Conservation (phyloP, 2,888 invertebrate genomes). For the Spodoptera picta region DNA sequence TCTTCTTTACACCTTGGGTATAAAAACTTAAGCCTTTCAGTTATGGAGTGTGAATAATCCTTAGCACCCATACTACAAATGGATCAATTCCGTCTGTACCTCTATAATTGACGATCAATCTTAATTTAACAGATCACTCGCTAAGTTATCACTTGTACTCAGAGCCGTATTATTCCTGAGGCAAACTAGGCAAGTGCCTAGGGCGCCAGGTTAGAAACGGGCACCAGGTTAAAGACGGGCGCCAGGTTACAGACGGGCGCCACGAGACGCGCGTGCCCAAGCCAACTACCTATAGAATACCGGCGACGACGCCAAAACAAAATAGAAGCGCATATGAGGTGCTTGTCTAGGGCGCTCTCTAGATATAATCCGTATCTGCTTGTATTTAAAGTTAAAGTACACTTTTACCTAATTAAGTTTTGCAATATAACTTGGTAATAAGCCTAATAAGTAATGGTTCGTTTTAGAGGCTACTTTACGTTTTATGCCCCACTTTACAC, state of each 20-base stretch:
- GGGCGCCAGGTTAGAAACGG: no score
- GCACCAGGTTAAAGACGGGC: no score
- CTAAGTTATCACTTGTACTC: constrained; percentile 19
- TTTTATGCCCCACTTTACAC: constrained; percentile 1
- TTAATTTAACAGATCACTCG: constrained; percentile 2
- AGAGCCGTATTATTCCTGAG: no score
- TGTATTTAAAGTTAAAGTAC: constrained; percentile 19
- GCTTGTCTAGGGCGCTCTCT: no score
- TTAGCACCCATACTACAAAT: background rate
- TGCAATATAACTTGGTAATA: constrained; percentile 5
- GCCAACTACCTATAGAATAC: no score
- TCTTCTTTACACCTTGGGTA: background rate
- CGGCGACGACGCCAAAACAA: no score
- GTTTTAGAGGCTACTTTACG: constrained; percentile 13
- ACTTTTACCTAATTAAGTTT: constrained; percentile 21
- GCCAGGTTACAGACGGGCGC: no score
- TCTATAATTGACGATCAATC: background rate
- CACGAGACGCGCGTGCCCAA: no score
- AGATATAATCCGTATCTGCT: background rate
- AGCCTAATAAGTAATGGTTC: constrained; percentile 3
- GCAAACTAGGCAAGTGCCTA: no score
- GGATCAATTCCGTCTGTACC: constrained; percentile 1
- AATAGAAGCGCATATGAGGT: no score
- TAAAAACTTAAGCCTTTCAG: constrained; percentile 1
- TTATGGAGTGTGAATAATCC: constrained; percentile 9